Percentiles rank a stretch among this genome's conserved stretches.
Conservation (phyloP, 2,797 vertebrate genomes). For the Trachops cirrhosus region DNA sequence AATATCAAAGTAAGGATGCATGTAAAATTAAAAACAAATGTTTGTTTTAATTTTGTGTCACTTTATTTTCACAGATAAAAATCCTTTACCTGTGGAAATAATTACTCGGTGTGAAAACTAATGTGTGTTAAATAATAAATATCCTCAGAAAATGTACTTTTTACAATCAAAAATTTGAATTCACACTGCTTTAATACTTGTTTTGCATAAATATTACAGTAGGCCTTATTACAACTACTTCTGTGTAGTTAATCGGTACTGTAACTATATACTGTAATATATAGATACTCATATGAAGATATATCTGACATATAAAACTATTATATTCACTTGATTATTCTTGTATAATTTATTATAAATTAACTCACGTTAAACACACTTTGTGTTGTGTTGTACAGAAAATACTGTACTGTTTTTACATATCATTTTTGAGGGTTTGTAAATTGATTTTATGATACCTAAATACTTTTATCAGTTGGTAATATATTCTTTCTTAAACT, state of each 20-base stretch:
- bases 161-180: neutral
- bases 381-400: neutral
- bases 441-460: too few relatives aligned
- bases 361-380: neutral
- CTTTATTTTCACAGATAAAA: slow-evolving; percentile 54
- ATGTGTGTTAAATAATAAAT: slow-evolving; percentile 31
- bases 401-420: neutral
- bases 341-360: neutral
- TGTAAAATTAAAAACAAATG: slow-evolving; percentile 37
- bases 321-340: neutral
- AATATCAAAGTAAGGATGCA: neutral
- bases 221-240: neutral
- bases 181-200: neutral
- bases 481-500: too few relatives aligned
- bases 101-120: neutral
- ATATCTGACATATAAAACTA: neutral
- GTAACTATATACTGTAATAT: neutral
- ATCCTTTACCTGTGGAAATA: slow-evolving; percentile 36
- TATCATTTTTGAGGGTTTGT: neutral
- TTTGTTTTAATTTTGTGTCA: slow-evolving; percentile 50
- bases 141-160: neutral
- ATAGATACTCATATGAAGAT: neutral
- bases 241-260: neutral
- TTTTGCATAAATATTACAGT: neutral
- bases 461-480: too few relatives aligned